Percentiles rank a stretch among this genome's conserved stretches.
These are phyloP conservation scores for Syrista parreyssii DNA, from an alignment of 2,888 invertebrate genomes.

Conservation along the genomic window DNA sequence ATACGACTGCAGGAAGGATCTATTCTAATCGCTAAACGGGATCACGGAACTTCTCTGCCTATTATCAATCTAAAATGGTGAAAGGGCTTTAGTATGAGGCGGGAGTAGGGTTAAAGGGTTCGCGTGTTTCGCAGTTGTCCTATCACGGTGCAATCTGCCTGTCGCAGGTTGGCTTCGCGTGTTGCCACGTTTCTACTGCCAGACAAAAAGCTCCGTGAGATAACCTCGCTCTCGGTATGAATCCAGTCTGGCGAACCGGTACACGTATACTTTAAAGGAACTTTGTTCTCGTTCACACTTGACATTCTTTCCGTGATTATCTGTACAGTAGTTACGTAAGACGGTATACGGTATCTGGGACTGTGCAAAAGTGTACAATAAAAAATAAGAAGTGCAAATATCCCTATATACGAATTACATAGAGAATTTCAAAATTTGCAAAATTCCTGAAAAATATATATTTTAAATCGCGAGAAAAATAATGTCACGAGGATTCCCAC, in stretches of 20 bases:
- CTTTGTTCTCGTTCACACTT: background rate
- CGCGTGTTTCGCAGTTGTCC: slow-evolving; percentile 46
- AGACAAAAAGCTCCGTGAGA: slow-evolving; percentile 53
- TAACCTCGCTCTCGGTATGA: slow-evolving; percentile 35
- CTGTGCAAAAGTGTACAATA: background rate
- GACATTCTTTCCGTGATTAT: background rate
- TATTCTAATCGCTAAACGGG: background rate
- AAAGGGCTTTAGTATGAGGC: background rate
- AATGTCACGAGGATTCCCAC: slow-evolving; percentile 6
- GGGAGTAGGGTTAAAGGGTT: slow-evolving; percentile 11
- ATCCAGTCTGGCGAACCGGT: background rate
- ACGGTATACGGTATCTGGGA: background rate
- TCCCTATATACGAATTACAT: background rate
- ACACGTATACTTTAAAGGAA: slow-evolving; percentile 3
- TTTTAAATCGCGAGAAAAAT: background rate
- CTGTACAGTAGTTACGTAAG: background rate
- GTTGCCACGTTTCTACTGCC: slow-evolving; percentile 51
- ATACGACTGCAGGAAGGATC: background rate
- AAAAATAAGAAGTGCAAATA: background rate
- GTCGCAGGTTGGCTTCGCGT: slow-evolving; percentile 58
- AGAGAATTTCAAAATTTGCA: background rate
- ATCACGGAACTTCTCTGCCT: background rate
- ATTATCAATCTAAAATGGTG: background rate
- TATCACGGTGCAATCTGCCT: slow-evolving; percentile 57
- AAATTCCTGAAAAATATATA: background rate